Conservation (phyloP, 2,113 vertebrate genomes). For the Vidua macroura region DNA sequence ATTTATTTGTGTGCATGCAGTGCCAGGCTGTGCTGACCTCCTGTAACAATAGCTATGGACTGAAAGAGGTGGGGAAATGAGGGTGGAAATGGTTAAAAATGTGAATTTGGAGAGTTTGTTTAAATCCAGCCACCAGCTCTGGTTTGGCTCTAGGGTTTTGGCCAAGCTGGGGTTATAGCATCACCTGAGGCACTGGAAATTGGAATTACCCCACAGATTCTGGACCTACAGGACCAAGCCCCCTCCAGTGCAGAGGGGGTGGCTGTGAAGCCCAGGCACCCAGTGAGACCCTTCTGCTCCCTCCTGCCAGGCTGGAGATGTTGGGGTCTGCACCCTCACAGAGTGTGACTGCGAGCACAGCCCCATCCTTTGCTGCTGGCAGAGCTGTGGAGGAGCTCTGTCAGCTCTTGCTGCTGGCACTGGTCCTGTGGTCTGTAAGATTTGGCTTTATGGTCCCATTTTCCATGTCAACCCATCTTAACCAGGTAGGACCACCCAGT, state of each 20-base stretch:
- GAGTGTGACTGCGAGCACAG: accelerated
- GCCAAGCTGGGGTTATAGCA: not conserved
- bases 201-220: not conserved
- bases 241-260: not conserved
- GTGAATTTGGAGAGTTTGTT: not conserved
- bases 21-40: not conserved
- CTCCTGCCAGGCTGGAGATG: not conserved
- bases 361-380: not conserved
- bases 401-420: not conserved
- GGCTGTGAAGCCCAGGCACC: not conserved
- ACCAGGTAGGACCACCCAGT: not conserved
- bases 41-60: not conserved
- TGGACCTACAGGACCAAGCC: not conserved
- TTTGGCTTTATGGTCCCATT: not conserved
- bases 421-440: not conserved
- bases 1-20: not conserved
- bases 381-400: not conserved
- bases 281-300: not conserved
- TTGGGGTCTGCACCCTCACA: not conserved
- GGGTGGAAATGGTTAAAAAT: not conserved
- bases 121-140: not conserved
- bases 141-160: not conserved
- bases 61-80: not conserved
- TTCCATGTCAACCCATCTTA: accelerated
- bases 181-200: not conserved